phyloP scores from a whole-genome alignment of 1,140 invertebrate genomes.

The Chlorops oryzae region DNA sequence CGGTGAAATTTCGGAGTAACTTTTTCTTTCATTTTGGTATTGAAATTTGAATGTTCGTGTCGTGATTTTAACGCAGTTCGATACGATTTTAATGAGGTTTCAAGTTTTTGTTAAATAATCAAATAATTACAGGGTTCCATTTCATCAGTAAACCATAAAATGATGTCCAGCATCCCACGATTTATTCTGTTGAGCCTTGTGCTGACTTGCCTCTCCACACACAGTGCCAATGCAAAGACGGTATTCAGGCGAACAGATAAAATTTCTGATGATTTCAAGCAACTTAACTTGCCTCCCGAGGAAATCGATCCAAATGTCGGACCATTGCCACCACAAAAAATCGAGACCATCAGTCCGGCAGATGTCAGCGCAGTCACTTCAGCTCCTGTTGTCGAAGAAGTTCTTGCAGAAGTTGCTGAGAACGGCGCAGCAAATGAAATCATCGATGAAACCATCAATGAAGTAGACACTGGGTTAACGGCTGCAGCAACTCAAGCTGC shows the following conservation, averaged over 20 bases:
- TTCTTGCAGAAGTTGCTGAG: neutral
- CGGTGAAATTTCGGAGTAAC: neutral
- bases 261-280: constrained; percentile 42
- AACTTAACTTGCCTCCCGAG: constrained; percentile 37
- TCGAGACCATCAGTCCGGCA: constrained; percentile 15
- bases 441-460: constrained; percentile 8
- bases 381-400: constrained; percentile 2
- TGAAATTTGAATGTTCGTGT: constrained; percentile 20
- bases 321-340: constrained; percentile 25
- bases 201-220: neutral
- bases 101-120: too few species aligned
- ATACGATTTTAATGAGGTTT: too few species aligned
- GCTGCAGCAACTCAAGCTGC: constrained; percentile 4
- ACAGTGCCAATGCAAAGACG: constrained; percentile 24
- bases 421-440: constrained; percentile 2
- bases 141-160: neutral
- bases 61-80: constrained; percentile 3
- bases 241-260: constrained; percentile 36
- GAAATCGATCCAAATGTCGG: constrained; percentile 45
- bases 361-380: constrained; percentile 5
- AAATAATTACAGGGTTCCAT: too few species aligned
- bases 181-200: constrained; percentile 11
- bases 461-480: constrained; percentile 2
- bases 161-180: too few species aligned
- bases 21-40: constrained; percentile 18